phyloP scores from a whole-genome alignment of 1,140 invertebrate genomes.

The Lasioglossum albipes region DNA sequence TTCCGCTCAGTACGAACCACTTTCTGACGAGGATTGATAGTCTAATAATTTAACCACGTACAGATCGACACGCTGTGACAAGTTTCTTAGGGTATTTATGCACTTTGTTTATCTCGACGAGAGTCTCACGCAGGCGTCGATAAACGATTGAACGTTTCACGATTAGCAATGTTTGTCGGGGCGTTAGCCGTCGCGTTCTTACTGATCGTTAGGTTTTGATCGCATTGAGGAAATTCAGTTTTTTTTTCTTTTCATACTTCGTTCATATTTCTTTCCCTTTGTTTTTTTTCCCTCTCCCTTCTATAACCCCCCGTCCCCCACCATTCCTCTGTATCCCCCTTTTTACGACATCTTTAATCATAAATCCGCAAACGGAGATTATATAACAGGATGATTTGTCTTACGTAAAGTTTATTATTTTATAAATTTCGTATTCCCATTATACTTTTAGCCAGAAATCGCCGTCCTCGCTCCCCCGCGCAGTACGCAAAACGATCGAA shows the following conservation, averaged over 20 bases:
- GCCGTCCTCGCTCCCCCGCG: constrained; percentile 30
- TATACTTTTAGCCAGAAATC: constrained; percentile 59
- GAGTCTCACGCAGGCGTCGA: constrained; percentile 12
- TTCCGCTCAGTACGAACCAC: constrained; percentile 91
- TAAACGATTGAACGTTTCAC: constrained; percentile 41
- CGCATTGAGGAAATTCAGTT: constrained; percentile 28
- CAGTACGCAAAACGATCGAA: constrained; percentile 21
- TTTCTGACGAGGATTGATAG: constrained; percentile 91
- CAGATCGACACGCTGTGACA: constrained; percentile 28
- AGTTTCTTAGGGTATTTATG: constrained; percentile 36
- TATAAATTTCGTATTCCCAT: constrained; percentile 55
- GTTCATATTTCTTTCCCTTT: background rate
- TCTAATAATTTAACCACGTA: constrained; percentile 36
- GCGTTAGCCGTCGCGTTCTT: constrained; percentile 45
- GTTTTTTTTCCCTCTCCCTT: background rate
- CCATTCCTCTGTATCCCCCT: background rate
- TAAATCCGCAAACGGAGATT: constrained; percentile 31
- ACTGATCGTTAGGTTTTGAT: constrained; percentile 48
- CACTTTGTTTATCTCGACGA: constrained; percentile 26
- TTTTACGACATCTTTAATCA: constrained; percentile 24
- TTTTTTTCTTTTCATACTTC: constrained; percentile 21
- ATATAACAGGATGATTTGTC: constrained; percentile 54
- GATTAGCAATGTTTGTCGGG: constrained; percentile 37
- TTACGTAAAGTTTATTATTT: constrained; percentile 58
- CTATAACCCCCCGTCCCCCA: background rate